Percentiles rank a stretch among this genome's conserved stretches.
Evolutionary conservation across 2,113 vertebrate species (phyloP).

Genomic region (Rhinopithecus roxellana): DNA sequence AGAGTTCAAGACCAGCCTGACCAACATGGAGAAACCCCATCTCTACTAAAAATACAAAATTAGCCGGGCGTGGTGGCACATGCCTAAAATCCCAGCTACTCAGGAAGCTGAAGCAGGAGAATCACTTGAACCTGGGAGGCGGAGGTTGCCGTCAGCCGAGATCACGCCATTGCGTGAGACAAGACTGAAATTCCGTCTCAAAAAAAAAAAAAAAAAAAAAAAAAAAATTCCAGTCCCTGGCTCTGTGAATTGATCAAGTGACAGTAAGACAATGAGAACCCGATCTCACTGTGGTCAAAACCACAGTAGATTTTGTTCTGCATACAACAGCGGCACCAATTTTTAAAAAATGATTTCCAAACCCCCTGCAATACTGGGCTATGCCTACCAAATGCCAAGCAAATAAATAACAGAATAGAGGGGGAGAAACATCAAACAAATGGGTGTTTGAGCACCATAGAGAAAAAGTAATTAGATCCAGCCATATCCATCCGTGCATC

Average conservation of each 20-base stretch:
- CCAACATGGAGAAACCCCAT: no score
- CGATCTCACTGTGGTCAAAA: rapidly evolving
- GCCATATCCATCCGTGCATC: conserved; percentile 17
- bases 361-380: background rate
- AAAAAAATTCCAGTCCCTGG: background rate
- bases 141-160: no score
- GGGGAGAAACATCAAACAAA: background rate
- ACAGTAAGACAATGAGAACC: rapidly evolving
- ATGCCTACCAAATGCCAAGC: conserved; percentile 33
- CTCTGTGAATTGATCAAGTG: background rate
- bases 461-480: conserved; percentile 51
- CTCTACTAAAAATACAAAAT: no score
- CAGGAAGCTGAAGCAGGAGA: no score
- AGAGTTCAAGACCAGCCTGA: no score
- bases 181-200: no score
- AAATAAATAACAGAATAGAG: background rate
- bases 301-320: rapidly evolving
- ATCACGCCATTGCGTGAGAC: no score
- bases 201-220: no score
- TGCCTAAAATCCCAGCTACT: no score
- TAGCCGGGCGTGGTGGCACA: no score
- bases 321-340: background rate
- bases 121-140: no score
- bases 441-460: background rate
- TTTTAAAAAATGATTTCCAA: background rate